Conservation (phyloP, 2,888 invertebrate genomes). For the Drosophila dives region DNA sequence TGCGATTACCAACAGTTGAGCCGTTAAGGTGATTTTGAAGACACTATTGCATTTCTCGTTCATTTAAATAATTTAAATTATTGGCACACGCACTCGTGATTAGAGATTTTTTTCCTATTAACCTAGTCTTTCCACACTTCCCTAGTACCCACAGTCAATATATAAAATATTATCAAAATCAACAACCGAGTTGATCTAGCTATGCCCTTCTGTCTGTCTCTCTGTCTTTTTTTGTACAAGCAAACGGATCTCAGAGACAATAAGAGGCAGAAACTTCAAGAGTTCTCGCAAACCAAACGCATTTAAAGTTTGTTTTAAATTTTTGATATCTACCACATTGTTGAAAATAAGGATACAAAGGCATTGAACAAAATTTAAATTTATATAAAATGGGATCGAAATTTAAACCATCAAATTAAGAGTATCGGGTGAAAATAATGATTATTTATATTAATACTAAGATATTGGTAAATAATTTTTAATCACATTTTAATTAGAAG, state of each 20-base stretch:
- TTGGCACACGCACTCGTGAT: constrained; percentile 26
- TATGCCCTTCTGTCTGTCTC: background rate
- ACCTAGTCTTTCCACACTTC: background rate
- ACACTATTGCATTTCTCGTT: constrained; percentile 18
- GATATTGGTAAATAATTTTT: background rate
- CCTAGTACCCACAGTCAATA: background rate
- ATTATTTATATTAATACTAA: background rate
- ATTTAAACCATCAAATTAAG: background rate
- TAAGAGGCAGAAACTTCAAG: background rate
- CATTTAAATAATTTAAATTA: constrained; percentile 14
- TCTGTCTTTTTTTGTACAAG: background rate
- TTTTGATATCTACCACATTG: background rate
- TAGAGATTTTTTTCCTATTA: constrained; percentile 9
- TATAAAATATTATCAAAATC: background rate
- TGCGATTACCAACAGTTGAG: constrained; percentile 81
- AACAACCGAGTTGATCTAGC: background rate
- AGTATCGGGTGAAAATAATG: background rate
- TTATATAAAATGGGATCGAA: background rate
- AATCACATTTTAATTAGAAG: background rate
- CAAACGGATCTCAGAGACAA: background rate
- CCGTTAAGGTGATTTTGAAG: constrained; percentile 72
- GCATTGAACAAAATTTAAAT: too few species aligned
- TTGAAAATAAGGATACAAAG: background rate
- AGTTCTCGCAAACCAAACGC: background rate
- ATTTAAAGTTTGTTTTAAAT: background rate